Evolutionary conservation across 2,797 vertebrate species (phyloP).

Genomic region (Pristis pectinata): DNA sequence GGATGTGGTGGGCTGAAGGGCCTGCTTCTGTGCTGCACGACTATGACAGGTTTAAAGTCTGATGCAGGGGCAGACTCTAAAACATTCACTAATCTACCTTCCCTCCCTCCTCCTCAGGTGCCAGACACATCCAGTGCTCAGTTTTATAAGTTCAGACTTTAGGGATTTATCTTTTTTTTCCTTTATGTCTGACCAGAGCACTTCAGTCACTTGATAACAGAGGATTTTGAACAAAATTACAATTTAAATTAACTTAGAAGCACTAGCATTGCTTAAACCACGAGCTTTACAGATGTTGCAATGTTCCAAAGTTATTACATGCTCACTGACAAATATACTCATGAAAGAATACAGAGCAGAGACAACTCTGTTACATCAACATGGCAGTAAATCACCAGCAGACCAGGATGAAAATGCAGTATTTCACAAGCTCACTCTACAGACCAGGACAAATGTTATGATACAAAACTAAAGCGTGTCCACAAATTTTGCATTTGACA

Average conservation of each 20-base stretch:
- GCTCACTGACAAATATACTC: background rate
- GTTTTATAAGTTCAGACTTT: background rate
- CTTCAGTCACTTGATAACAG: background rate
- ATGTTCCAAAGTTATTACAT: background rate
- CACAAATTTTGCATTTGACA: background rate
- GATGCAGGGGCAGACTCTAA: background rate
- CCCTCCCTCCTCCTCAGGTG: background rate
- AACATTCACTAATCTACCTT: background rate
- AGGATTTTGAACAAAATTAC: background rate
- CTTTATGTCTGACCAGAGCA: background rate
- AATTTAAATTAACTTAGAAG: background rate
- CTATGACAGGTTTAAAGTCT: background rate
- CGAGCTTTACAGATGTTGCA: background rate
- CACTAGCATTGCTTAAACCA: background rate
- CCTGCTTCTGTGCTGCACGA: no score
- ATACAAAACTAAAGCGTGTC: background rate
- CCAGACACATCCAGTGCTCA: background rate
- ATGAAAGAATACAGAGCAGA: background rate
- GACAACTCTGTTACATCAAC: background rate
- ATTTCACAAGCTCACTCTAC: no score
- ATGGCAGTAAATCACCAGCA: background rate
- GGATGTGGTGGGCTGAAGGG: no score
- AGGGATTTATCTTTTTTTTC: background rate
- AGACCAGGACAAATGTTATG: background rate
- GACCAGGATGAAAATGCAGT: no score